A percentile compares a stretch with the other conserved stretches of the same genome.
Conservation (phyloP, 2,888 invertebrate genomes). For the Lasioglossum villosulum region DNA sequence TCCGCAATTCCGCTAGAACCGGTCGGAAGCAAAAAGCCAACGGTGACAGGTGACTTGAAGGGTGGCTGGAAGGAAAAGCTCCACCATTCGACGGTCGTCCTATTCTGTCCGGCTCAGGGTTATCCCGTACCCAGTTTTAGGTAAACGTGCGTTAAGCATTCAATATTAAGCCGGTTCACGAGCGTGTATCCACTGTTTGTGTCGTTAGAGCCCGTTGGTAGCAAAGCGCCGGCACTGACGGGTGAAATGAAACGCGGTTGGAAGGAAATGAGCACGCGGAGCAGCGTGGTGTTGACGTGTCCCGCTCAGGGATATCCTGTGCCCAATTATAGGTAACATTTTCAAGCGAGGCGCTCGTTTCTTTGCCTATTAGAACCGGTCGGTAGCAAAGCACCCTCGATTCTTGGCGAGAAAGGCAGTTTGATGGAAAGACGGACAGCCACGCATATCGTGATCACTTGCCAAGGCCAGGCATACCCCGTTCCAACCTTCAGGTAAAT, state of each 20-base stretch:
- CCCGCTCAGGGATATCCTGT: slow-evolving; percentile 91
- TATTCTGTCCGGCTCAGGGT: slow-evolving; percentile 90
- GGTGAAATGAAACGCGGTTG: slow-evolving; percentile 85
- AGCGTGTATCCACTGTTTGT: slow-evolving; percentile 19
- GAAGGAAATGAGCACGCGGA: slow-evolving; percentile 64
- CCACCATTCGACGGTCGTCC: slow-evolving; percentile 83
- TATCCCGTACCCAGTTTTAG: slow-evolving; percentile 90
- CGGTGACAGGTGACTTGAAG: slow-evolving; percentile 87
- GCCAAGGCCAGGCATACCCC: slow-evolving; percentile 89
- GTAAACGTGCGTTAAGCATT: slow-evolving; percentile 83
- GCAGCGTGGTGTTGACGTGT: slow-evolving; percentile 87
- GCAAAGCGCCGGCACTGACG: slow-evolving; percentile 86
- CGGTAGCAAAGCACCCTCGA: slow-evolving; percentile 86
- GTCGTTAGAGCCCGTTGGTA: slow-evolving; percentile 86
- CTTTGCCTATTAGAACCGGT: slow-evolving; percentile 85
- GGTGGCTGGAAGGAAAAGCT: slow-evolving; percentile 73
- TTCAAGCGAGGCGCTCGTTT: neutral
- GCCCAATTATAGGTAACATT: slow-evolving; percentile 88
- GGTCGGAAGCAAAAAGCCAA: slow-evolving; percentile 86
- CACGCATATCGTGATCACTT: slow-evolving; percentile 85
- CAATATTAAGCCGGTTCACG: neutral
- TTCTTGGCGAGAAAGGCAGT: slow-evolving; percentile 85
- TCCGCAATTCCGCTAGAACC: slow-evolving; percentile 83
- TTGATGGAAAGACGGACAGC: slow-evolving; percentile 84
- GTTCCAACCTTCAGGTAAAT: slow-evolving; percentile 90